Evolutionary conservation across 2,113 vertebrate genomes (phyloP), one percentile per base, ranked within the genome.

Genomic region (Oryzias celebensis): DNA sequence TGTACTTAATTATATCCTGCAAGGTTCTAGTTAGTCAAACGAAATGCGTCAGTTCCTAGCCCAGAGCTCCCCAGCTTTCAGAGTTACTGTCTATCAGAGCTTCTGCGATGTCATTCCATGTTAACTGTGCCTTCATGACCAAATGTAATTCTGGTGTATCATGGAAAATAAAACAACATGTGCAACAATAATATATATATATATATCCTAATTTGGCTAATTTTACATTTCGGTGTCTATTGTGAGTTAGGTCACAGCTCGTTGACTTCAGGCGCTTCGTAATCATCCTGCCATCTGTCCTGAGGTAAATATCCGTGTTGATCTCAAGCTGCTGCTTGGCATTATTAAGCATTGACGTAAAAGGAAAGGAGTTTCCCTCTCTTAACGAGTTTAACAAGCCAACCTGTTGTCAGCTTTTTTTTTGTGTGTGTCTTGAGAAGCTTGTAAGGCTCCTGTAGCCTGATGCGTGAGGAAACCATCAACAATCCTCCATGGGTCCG

Each of bases 281-380:
- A 84, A 85, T 88, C 77, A 52, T 36, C 62, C 57, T 52, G 64
- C 85, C 85, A 86, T 84, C 85, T 89, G 87, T 78, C 65, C 61
- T 15, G 59, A 24, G n/a, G 53, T 56, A 69, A 52, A 76, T 63
- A 57, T 75, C 71, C 12, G 24, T 73, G 60, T 52, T 79, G 72
- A 86, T 79, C 80, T 74, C 46, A 13, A 66, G 26, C 77, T 18
- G 7, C 59, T 60, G 66, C 49, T 51, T 57, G 77, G 78, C 55
- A 62, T 85, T 81, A 87, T 74, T 44, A 56, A 23, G 72, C 68
- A 75, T 69, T 89, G 85, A 89, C 81, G 84, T 82, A 82, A 68
- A 58, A 75, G 66, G 63, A 65, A 74, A 62, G 85, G 79, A 83
- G 80, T 85, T 82, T 67, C 82, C 77, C 66, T 36, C 54, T 64